These are phyloP conservation scores for Anagrus nilaparvatae DNA, from an alignment of 1,140 invertebrate genomes.

Conservation along the genomic window DNA sequence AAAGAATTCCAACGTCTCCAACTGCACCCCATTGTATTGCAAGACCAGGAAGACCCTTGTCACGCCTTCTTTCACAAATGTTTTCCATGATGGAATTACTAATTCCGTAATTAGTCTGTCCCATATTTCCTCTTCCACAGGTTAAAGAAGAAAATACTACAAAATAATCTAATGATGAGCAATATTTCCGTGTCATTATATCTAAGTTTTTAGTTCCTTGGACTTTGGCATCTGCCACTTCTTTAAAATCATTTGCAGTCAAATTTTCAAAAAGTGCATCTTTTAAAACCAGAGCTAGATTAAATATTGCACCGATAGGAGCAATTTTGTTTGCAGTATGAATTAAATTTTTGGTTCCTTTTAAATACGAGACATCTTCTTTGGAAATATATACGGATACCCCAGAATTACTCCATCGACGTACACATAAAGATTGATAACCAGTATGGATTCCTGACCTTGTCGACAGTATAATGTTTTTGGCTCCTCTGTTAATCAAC, in stretches of 20 bases:
- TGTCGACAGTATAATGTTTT: conserved; percentile 58
- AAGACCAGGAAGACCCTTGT: conserved; percentile 42
- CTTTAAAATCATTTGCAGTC: conserved; percentile 39
- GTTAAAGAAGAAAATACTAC: conserved; percentile 67
- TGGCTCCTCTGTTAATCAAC: conserved; percentile 59
- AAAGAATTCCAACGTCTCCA: conserved; percentile 47
- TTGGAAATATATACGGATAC: conserved; percentile 39
- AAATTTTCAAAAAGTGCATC: conserved; percentile 46
- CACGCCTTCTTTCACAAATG: conserved; percentile 43
- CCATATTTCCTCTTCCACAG: conserved; percentile 66
- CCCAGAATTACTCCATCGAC: conserved; percentile 46
- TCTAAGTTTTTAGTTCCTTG: conserved; percentile 42
- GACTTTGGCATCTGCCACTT: conserved; percentile 43
- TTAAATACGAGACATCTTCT: conserved; percentile 37
- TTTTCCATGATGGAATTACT: conserved; percentile 51
- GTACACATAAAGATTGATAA: conserved; percentile 49
- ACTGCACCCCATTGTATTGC: conserved; percentile 52
- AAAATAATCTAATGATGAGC: conserved; percentile 44
- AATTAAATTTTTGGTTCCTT: conserved; percentile 47
- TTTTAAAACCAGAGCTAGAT: conserved; percentile 57
- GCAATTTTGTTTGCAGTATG: conserved; percentile 46
- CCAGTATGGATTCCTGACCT: conserved; percentile 56
- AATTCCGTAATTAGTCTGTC: conserved; percentile 68
- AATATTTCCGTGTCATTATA: conserved; percentile 39
- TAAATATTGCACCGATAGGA: conserved; percentile 67